phyloP scores from a whole-genome alignment of 2,113 vertebrate genomes.

The Struthio camelus region DNA sequence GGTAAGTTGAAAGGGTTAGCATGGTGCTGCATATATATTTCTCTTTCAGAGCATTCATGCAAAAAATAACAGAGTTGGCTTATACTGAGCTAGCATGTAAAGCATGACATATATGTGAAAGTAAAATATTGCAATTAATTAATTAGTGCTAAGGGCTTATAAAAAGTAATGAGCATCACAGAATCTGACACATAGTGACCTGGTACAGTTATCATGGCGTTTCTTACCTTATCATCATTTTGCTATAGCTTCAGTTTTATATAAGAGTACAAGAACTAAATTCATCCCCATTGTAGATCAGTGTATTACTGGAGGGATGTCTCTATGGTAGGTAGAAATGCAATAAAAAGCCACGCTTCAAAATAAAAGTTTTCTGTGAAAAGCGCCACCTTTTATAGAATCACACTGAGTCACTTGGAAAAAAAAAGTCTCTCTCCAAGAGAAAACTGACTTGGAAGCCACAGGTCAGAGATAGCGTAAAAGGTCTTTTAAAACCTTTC shows the following conservation, averaged over 20 bases:
- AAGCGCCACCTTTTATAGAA: neutral
- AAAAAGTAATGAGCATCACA: neutral
- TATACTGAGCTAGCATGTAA: neutral
- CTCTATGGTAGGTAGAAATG: neutral
- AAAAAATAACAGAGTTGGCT: neutral
- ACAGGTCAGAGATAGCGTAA: neutral
- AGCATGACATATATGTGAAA: neutral
- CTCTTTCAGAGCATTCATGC: neutral
- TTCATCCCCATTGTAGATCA: neutral
- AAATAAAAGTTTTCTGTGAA: neutral
- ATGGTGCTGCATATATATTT: neutral
- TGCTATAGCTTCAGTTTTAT: neutral
- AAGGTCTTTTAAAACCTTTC: neutral
- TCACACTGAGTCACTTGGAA: neutral
- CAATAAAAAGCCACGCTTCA: neutral
- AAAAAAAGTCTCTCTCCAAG: neutral
- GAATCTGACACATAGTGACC: neutral
- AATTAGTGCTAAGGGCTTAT: neutral
- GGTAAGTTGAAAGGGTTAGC: neutral
- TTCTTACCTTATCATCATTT: neutral
- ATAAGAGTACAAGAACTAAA: neutral
- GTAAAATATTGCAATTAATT: neutral
- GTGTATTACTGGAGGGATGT: neutral
- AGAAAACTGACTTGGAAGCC: neutral
- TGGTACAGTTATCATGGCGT: neutral